Percentiles rank a stretch among this genome's conserved stretches.
Evolutionary conservation across 2,113 vertebrate genomes (phyloP).

Genomic region (Salvelinus fontinalis): DNA sequence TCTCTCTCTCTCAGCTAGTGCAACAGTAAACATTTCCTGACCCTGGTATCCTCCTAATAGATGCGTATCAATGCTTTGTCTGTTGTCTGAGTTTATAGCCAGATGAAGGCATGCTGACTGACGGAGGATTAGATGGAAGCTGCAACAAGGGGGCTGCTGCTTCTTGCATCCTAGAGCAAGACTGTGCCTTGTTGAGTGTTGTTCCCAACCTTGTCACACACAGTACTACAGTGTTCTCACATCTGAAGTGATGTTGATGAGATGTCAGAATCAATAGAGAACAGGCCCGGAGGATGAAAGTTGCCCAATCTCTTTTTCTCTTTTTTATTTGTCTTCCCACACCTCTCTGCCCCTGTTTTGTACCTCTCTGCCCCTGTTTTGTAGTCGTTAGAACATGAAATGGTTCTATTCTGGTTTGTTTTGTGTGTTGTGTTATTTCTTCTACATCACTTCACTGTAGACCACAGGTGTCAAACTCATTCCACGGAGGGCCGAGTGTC

Average conservation of each 20-base stretch:
- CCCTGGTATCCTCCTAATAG: slow-evolving; percentile 42
- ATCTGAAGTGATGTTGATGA: slow-evolving; percentile 62
- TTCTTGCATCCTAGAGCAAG: slow-evolving; percentile 13
- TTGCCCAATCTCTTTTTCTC: slow-evolving; percentile 65
- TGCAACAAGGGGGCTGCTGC: slow-evolving; percentile 9
- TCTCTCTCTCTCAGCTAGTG: slow-evolving; percentile 11
- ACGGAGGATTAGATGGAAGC: background rate
- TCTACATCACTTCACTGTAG: slow-evolving; percentile 7
- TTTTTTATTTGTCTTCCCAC: background rate
- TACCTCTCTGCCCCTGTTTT: slow-evolving; percentile 37
- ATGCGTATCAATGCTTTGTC: slow-evolving; percentile 48
- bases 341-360: slow-evolving; percentile 37
- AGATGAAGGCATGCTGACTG: slow-evolving; percentile 31
- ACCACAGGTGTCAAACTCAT: no score
- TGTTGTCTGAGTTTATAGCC: slow-evolving; percentile 47
- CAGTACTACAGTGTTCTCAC: slow-evolving; percentile 55
- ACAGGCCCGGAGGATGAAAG: slow-evolving; percentile 47
- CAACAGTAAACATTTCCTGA: slow-evolving; percentile 41
- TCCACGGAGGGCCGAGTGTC: no score
- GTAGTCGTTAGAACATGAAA: slow-evolving; percentile 39
- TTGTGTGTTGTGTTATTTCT: background rate
- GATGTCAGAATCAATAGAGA: slow-evolving; percentile 64
- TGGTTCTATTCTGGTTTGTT: slow-evolving; percentile 33
- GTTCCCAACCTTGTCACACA: slow-evolving; percentile 52
- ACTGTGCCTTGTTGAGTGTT: slow-evolving; percentile 27